Evolutionary conservation across 2,113 vertebrate genomes (phyloP).

Genomic region (Lynx canadensis): DNA sequence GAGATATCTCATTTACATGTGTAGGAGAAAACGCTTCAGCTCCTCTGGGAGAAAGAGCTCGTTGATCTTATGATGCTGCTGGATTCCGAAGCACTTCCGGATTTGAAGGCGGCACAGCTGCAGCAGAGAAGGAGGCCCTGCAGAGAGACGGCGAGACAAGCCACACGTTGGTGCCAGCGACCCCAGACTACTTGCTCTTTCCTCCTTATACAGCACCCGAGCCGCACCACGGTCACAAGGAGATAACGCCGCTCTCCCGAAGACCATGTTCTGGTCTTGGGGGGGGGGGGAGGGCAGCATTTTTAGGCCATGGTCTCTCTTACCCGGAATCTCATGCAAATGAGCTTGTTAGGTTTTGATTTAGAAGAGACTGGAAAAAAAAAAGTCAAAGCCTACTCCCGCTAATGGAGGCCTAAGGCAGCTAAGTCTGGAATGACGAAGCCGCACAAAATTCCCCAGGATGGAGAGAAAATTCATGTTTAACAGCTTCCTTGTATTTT

Average conservation of each 20-base stretch:
- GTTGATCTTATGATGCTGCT: conserved; percentile 85
- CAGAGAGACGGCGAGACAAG: conserved; percentile 73
- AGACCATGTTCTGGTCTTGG: background rate
- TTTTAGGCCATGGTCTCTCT: conserved; percentile 15
- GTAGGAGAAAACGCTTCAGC: conserved; percentile 90
- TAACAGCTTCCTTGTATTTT: background rate
- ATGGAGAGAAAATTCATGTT: conserved; percentile 16
- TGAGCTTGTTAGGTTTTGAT: conserved; percentile 4
- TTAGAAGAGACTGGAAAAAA: background rate
- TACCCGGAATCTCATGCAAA: background rate
- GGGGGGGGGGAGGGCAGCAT: background rate
- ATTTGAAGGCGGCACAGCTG: conserved; percentile 91
- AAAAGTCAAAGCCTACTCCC: background rate
- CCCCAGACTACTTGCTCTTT: background rate
- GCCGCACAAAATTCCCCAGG: background rate
- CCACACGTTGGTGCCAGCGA: conserved; percentile 17
- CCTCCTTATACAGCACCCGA: background rate
- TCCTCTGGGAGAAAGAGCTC: conserved; percentile 86
- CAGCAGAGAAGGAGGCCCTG: conserved; percentile 88
- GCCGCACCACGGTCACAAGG: background rate
- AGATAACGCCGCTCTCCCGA: background rate
- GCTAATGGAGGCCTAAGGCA: conserved; percentile 22
- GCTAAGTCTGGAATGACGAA: background rate
- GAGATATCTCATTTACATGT: conserved; percentile 74
- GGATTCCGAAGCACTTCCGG: conserved; percentile 88